Evolutionary conservation across 2,797 vertebrate species (phyloP), one percentile per base, ranked within the genome.

Genomic region (Tinamus major): DNA sequence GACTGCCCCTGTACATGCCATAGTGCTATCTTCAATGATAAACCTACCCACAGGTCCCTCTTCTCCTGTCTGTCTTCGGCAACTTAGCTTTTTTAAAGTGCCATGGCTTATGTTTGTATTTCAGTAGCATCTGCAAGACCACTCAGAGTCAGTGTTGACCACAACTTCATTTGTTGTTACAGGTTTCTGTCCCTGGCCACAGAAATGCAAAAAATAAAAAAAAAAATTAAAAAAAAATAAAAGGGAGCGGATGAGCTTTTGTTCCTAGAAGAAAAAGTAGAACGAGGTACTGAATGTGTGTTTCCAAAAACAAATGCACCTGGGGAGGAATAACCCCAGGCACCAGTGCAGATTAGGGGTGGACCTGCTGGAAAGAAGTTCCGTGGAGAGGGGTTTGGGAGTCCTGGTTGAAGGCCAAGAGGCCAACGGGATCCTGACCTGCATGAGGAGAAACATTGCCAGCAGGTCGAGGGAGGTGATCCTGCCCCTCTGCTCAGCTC

Each of bases 241-340:
- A 39, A 10, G 13, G 39, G 29, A 65, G 13, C 23, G 13, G 29
- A 39, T 79, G 51, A 67, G 9, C 4, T 91, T 72, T 62, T 55
- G 41, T 62, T 67, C 59, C 24, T 33, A 31, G 33, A 29, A 89
- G 8, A 16, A 74, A 65, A 68, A 33, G 15, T 4, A 35, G 68
- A 37, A 15, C 4, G 17, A 24, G 19, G 0, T 2, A 16, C 18
- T 14, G n/a, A 35, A 3, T 5, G 6, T 29, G 10, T 10, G 41
- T 68, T 87, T 80, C 39, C 55, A 14, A 79, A 58, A 75, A 27
- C 19, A 63, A 67, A 79, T 18, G 46, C 46, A 23, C 21, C 46
- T 48, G 46, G 20, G 46, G 20, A 48, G 21, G 46, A 48, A 48
- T 48, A 23, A 23, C 46, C 46, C 46, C 21, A 48, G 46, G 21